Percentiles rank a stretch among this genome's conserved stretches.
phyloP scores from a whole-genome alignment of 2,113 vertebrate species.

The Tetraodon nigroviridis region DNA sequence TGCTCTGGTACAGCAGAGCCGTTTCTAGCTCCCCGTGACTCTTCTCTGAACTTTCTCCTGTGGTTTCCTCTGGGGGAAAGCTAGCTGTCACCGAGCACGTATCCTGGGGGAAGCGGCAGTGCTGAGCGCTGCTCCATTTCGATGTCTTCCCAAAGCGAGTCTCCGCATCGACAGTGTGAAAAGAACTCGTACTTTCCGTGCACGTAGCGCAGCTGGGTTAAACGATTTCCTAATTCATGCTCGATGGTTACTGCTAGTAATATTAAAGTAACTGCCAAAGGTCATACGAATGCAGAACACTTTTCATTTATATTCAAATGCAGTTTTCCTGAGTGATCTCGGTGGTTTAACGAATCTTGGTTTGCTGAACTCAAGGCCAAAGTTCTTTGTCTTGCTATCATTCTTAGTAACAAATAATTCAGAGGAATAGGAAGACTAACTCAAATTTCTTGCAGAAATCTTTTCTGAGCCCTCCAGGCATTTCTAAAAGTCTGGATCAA shows the following conservation, averaged over 20 bases:
- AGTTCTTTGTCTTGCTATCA: conserved; percentile 6
- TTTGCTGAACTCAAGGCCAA: conserved; percentile 7
- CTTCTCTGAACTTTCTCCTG: too few relatives aligned
- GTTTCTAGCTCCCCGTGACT: too few relatives aligned
- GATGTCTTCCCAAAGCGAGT: too few relatives aligned
- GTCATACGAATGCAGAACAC: not conserved
- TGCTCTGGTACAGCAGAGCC: too few relatives aligned
- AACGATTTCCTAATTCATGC: not conserved
- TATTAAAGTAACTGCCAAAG: conserved; percentile 7
- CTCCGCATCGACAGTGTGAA: not conserved
- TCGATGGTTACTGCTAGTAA: not conserved
- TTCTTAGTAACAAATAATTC: not conserved
- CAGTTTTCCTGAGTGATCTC: not conserved
- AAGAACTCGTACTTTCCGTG: conserved; percentile 14
- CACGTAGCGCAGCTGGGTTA: not conserved
- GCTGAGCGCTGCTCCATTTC: too few relatives aligned
- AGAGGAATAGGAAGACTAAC: too few relatives aligned
- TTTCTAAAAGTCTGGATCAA: too few relatives aligned
- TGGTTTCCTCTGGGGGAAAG: too few relatives aligned
- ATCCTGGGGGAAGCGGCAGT: too few relatives aligned
- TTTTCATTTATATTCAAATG: conserved; percentile 7
- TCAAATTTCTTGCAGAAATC: too few relatives aligned
- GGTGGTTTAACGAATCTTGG: not conserved
- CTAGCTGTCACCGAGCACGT: too few relatives aligned
- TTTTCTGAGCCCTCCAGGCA: too few relatives aligned